phyloP scores from a whole-genome alignment of 2,113 vertebrate species.

The Cervus canadensis region DNA sequence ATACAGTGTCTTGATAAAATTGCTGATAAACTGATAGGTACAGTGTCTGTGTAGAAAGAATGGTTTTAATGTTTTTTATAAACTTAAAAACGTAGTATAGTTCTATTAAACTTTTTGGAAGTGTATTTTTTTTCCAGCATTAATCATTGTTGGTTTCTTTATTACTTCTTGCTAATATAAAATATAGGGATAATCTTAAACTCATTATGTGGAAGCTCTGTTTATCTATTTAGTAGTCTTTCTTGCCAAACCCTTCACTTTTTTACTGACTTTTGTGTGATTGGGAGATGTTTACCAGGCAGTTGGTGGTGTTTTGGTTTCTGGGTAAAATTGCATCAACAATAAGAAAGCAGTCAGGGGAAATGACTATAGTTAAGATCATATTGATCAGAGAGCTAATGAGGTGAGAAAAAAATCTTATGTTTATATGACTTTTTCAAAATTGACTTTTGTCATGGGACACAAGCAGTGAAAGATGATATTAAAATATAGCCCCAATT shows the following conservation, averaged over 20 bases:
- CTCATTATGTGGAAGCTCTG: background rate
- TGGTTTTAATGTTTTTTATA: background rate
- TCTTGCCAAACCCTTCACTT: background rate
- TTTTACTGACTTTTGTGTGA: background rate
- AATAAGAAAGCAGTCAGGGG: background rate
- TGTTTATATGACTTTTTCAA: background rate
- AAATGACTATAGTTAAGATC: background rate
- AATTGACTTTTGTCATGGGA: background rate
- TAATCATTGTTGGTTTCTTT: background rate
- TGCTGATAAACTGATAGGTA: slow-evolving; percentile 1
- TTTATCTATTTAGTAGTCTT: slow-evolving; percentile 11
- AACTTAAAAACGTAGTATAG: background rate
- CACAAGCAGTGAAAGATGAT: background rate
- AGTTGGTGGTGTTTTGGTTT: background rate
- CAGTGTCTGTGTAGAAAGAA: background rate
- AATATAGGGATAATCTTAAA: background rate
- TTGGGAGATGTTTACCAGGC: background rate
- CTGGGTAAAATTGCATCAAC: background rate
- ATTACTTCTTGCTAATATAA: slow-evolving; percentile 28
- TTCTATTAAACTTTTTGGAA: slow-evolving; percentile 1
- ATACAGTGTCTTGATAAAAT: background rate
- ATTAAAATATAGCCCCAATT: slow-evolving; percentile 9
- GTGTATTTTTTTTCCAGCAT: background rate
- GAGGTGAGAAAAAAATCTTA: background rate
- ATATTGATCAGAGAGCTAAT: background rate